Evolutionary conservation across 2,797 vertebrate genomes (phyloP), one percentile per base, ranked within the genome.

Genomic region (Cyprinella venusta): DNA sequence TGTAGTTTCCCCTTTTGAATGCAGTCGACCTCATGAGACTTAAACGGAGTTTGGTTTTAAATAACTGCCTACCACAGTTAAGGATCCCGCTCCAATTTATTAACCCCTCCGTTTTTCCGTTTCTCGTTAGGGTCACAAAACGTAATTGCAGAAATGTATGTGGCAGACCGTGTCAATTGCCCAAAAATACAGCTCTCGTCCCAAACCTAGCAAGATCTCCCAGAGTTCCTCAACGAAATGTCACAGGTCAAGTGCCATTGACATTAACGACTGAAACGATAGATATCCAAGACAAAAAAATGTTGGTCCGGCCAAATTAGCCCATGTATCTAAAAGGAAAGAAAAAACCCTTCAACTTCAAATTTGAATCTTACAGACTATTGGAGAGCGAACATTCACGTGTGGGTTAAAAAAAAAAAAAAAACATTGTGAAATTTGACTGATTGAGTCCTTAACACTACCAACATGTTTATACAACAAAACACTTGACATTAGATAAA

Each of bases 291-390:
- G 85, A 86, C 26, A 83, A 70, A 48, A 48, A 81, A 63, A 65
- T 16, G 91, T 94, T 95, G 93, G 93, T 95, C 93, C 91, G 75
- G 85, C 85, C 52, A 88, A 81, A 83, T 88, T 36, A 64, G 71
- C 70, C 38, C 54, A 81, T 59, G 76, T 74, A 64, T 59, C 21
- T 33, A 80, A 56, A 26, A 63, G 18, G 19, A 54, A 21, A 30
- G 0, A 18, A 48, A 61, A 26, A 48, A 48, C 21, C 24, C 16
- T 26, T 40, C 61, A 67, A 48, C 45, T 48, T 16, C 45, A 48
- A 24, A 52, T n/a, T 40, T 50, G 15, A 71, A 50, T 52, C 26
- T 61, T 48, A 16, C 45, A 48, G 8, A 81, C 54, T 54, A n/a
- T 38, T 36, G 72, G 13, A 33, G 10, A 38, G n/a, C 8, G 2